Conservation (phyloP, 2,113 vertebrate species). For the Oostethus manadensis region DNA sequence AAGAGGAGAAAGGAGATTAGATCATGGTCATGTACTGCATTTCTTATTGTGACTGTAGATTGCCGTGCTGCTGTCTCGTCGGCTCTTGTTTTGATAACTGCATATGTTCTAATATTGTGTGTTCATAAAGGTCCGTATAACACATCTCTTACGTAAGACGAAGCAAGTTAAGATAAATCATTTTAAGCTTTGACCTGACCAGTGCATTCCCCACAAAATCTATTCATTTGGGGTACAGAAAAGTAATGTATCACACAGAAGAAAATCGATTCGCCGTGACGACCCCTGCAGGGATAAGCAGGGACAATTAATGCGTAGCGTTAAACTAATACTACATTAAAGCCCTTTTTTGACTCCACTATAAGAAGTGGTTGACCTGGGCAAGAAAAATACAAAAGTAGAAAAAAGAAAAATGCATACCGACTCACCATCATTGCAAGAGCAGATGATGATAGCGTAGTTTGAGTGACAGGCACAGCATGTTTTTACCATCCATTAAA, state of each 20-base stretch:
- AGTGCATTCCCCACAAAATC: not conserved
- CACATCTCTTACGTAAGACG: not conserved
- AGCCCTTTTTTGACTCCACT: not conserved
- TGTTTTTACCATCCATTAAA: no score
- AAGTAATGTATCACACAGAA: not conserved
- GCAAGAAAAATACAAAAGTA: no score
- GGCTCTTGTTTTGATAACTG: not conserved
- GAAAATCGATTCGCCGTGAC: no score
- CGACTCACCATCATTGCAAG: no score
- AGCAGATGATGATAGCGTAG: no score
- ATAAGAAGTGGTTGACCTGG: not conserved
- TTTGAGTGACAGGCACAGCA: no score
- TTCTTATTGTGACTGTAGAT: not conserved
- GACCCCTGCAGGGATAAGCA: no score
- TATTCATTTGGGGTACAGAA: not conserved
- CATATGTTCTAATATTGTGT: no score
- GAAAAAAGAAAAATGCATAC: no score
- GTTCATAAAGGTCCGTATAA: no score
- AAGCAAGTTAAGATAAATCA: not conserved
- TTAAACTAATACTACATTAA: not conserved
- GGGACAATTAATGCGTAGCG: not conserved
- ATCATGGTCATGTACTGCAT: not conserved
- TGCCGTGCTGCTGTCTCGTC: not conserved
- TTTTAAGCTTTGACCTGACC: not conserved
- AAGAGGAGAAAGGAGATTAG: conserved; percentile 1